These are phyloP conservation scores for Alviniconcha strummeri DNA, from an alignment of 2,888 invertebrate genomes.

Conservation along the genomic window DNA sequence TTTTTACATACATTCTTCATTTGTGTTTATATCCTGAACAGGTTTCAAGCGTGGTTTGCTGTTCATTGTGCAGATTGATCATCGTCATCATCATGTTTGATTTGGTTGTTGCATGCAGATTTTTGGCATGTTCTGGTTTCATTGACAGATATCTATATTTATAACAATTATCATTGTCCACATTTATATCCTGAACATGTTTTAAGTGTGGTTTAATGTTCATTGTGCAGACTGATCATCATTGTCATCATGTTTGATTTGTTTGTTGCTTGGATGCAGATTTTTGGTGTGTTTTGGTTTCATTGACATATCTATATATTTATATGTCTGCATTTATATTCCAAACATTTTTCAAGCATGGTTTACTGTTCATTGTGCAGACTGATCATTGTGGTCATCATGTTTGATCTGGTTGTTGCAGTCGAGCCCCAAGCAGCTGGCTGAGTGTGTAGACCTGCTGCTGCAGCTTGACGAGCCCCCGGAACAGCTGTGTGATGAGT, in stretches of 20 bases:
- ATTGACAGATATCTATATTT: too few species aligned
- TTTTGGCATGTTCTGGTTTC: neutral
- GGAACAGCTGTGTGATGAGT: conserved; percentile 71
- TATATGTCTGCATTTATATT: too few species aligned
- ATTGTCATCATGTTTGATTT: too few species aligned
- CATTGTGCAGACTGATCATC: conserved; percentile 72
- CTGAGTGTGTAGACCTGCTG: conserved; percentile 89
- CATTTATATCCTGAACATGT: too few species aligned
- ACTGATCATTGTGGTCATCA: conserved; percentile 74
- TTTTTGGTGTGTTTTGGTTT: neutral
- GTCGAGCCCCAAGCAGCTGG: conserved; percentile 86
- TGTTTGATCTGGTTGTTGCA: conserved; percentile 48
- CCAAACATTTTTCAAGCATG: too few species aligned
- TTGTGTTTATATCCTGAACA: too few species aligned
- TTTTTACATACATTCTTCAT: too few species aligned
- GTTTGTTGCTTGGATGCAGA: neutral
- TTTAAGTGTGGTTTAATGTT: conserved; percentile 69
- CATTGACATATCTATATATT: too few species aligned
- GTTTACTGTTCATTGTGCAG: conserved; percentile 85
- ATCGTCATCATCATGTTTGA: neutral
- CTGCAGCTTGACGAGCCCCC: conserved; percentile 79
- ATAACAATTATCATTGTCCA: too few species aligned
- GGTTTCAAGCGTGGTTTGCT: too few species aligned
- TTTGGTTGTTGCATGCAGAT: conserved; percentile 48
- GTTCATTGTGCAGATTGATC: conserved; percentile 89